Evolutionary conservation across 2,888 invertebrate species (phyloP).

Genomic region (Lamellibrachia columna): DNA sequence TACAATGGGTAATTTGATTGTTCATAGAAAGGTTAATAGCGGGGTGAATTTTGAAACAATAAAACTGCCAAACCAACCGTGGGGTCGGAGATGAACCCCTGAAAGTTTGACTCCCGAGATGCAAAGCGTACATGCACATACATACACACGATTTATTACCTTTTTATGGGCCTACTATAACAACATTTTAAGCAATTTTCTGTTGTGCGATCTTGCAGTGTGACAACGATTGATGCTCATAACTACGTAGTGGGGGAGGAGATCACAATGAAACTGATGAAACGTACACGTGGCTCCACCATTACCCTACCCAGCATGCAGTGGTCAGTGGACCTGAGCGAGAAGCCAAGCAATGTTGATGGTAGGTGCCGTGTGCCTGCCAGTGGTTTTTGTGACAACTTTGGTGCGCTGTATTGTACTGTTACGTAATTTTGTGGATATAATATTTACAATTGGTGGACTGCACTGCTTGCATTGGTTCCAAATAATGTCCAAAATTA

Average conservation of each 20-base stretch:
- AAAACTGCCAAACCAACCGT: no score
- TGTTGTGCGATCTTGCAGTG: slow-evolving; percentile 68
- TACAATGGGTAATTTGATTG: no score
- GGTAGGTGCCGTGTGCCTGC: slow-evolving; percentile 44
- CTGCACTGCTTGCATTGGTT: not conserved
- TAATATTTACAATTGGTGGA: not conserved
- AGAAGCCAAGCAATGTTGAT: slow-evolving; percentile 51
- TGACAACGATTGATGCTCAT: slow-evolving; percentile 66
- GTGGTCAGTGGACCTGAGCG: slow-evolving; percentile 49
- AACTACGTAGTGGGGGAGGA: slow-evolving; percentile 71
- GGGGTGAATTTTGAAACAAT: no score
- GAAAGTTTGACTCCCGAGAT: no score
- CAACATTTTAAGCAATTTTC: slow-evolving; percentile 17
- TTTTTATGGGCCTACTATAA: no score
- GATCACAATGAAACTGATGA: slow-evolving; percentile 85
- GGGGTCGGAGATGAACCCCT: no score
- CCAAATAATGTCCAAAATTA: not conserved
- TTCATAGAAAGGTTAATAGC: no score
- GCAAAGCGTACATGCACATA: no score
- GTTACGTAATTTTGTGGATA: not conserved
- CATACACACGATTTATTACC: no score
- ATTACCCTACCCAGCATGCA: slow-evolving; percentile 52
- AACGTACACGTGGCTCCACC: slow-evolving; percentile 76
- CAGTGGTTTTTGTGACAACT: not conserved
- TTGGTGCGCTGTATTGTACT: not conserved